Base-by-base conservation (phyloP, 2,113 vertebrate species). In the Bos javanicus region DNA sequence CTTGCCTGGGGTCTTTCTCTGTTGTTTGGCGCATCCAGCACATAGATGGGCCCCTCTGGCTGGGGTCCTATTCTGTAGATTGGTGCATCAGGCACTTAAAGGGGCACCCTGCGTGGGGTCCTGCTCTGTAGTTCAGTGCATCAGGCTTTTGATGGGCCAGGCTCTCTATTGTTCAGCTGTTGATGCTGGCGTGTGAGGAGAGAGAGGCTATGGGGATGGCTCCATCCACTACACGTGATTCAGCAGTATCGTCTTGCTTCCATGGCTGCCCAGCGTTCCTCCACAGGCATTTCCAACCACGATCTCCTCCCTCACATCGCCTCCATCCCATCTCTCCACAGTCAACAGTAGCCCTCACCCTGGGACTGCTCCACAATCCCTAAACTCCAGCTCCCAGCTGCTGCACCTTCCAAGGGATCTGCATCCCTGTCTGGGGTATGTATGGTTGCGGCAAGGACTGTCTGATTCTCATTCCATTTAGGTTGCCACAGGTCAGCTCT, bases 361-460 rank as follows among this genome's bases (percentile, higher is more conserved):
- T 1, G 1, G 64, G 67, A 36, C 1, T 23, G n/a, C 67, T 39
- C n/a, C 19, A 39, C 19, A 71, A 10, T 23, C 67, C n/a, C 2
- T 23, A 36, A 71, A 71, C 4, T 39, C 57, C 67, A 23, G 67
- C 67, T 71, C 67, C 10, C n/a, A 23, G 67, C 67, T 0, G 2
- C 19, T 71, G 67, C 10, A 2, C 67, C 67, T 39, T 71, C 67
- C 19, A 39, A n/a, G n/a, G 67, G 19, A 1, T 23, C n/a, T 36
- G 19, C 0, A 2, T 71, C 9, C 0, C 67, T 23, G 10, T 71
- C n/a, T 2, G 10, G n/a, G 19, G n/a, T 39, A 39, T 36, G 10
- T 6, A 39, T 23, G 67, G n/a, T n/a, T 71, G 19, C 0, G 19
- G 19, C n/a, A 39, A 71, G 10, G 67, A 71, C 67, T 71, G 5